Evolutionary conservation across 2,113 vertebrate species (phyloP).

Genomic region (Ammodramus savannarum): DNA sequence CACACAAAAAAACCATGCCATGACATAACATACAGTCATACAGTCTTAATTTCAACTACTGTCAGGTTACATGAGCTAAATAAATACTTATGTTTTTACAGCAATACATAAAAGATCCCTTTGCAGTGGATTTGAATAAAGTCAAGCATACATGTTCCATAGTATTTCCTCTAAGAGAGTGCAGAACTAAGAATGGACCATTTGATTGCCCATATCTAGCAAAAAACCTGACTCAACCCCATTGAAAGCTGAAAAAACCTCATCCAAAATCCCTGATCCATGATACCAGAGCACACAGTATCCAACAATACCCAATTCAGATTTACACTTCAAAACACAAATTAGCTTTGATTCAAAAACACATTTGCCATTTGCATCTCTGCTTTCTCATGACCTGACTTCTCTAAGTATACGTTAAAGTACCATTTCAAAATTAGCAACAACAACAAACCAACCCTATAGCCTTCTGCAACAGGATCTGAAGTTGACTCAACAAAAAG

Average conservation of each 20-base stretch:
- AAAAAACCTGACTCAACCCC: background rate
- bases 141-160: accelerated
- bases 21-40: background rate
- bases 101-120: background rate
- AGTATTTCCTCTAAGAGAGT: background rate
- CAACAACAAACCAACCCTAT: background rate
- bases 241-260: background rate
- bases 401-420: background rate
- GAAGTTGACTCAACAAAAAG: background rate
- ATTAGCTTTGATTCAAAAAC: background rate
- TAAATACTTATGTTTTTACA: background rate
- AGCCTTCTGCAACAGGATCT: background rate
- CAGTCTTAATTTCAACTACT: background rate
- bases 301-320: background rate
- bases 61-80: background rate
- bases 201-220: background rate
- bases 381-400: background rate
- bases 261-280: background rate
- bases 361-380: background rate
- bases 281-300: background rate
- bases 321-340: background rate
- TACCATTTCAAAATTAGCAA: background rate
- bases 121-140: background rate
- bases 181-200: background rate
- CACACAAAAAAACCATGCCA: background rate